Base-by-base conservation (phyloP, 1,140 invertebrate genomes). In the Sinonovacula constricta region DNA sequence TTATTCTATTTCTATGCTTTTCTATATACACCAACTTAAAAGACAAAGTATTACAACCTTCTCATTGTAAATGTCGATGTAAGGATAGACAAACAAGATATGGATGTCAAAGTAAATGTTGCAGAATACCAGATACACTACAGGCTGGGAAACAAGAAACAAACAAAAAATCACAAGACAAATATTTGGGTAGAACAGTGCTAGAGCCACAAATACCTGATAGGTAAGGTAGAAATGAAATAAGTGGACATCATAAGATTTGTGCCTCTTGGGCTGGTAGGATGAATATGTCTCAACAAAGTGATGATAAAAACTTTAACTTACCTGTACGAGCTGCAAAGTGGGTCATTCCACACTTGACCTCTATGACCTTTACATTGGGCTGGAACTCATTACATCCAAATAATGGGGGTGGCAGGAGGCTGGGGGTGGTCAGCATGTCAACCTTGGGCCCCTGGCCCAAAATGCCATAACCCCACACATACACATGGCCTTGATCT, bases 391-490 rank as follows among this genome's bases (percentile, higher is more conserved):
- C 94, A 90, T 96, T 98, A 26, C 92, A 49, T 0, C 97, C 97
- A 91, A 99, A 98, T 22, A 98, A 89, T 0, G 94, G 93, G 18
- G 93, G 87, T 5, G 97, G 95, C 56, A 99, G 94, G 78, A 93
- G 87, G 54, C 94, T 93, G 0, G 97, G 97, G 80, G 90, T 90
- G 4, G 88, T 82, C 5, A 93, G 91, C 72, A 93, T 92, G 68
- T 94, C 92, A 0, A 95, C 94, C 18, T 94, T 92, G 0, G 97
- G 97, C 0, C 97, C 97, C 51, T 95, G 92, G 0, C 97, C 97
- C 54, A 99, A 91, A 80, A 98, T 93, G 54, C 98, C 98, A 90
- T 94, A 98, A 14, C 98, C 97, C 97, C 97, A 99, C 0, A 95
- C 94, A 92, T 94, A 98, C 0, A 97, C 96, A 56, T 96, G 91